These are phyloP conservation scores for Neoitamus cyanurus DNA, from an alignment of 2,888 invertebrate species.

Conservation along the genomic window DNA sequence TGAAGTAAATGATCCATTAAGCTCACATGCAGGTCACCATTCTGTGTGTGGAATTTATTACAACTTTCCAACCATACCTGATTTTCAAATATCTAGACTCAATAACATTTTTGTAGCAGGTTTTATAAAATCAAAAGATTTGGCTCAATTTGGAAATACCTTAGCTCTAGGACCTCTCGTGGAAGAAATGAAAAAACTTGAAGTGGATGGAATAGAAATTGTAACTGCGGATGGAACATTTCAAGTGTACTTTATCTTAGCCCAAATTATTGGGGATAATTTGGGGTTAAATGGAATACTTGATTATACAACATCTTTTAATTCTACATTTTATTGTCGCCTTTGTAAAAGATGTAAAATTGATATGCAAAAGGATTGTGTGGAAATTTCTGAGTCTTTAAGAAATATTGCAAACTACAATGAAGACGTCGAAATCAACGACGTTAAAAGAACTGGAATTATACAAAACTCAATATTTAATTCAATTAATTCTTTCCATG, in stretches of 20 bases:
- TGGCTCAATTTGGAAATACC: not conserved
- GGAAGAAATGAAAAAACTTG: not conserved
- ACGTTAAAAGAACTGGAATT: constrained; percentile 22
- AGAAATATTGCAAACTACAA: not conserved
- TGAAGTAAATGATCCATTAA: not conserved
- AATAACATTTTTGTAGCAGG: not conserved
- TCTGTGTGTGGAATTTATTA: not conserved
- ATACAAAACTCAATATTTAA: constrained; percentile 29
- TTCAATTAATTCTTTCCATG: constrained; percentile 31
- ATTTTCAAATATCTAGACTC: not conserved
- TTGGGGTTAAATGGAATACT: not conserved
- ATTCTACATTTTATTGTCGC: not conserved
- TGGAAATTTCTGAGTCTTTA: not conserved
- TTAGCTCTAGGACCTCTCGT: not conserved
- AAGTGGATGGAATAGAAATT: not conserved
- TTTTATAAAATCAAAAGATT: not conserved
- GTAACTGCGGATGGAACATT: not conserved
- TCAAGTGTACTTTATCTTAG: not conserved
- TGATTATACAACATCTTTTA: not conserved
- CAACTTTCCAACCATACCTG: not conserved
- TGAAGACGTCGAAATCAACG: not conserved
- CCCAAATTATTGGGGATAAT: not conserved
- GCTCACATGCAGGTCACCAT: not conserved
- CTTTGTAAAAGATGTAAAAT: not conserved
- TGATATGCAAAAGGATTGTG: not conserved